Evolutionary conservation across 2,888 invertebrate species (phyloP), one percentile per base, ranked within the genome.

Genomic region (Caenorhabditis japonica): DNA sequence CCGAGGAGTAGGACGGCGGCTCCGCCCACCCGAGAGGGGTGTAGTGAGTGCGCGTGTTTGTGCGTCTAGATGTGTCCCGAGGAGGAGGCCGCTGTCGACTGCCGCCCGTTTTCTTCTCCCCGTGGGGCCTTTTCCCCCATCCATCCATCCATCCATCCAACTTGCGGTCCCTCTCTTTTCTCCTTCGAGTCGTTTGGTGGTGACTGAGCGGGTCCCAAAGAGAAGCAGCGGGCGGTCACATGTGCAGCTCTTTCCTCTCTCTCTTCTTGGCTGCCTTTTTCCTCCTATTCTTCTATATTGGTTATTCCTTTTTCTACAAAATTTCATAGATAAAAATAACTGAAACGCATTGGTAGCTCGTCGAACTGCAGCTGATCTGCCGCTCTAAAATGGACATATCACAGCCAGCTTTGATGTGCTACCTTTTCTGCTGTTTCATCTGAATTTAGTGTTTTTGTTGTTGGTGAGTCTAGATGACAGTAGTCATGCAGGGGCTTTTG

Each of bases 331-430:
- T n/a, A n/a, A n/a, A n/a, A n/a, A n/a, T n/a, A n/a, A n/a, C n/a
- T 30, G 30, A 30, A 30, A 30, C 30, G 30, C 10, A 10, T 5
- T 5, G 41, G 49, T 51, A 76, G 79, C 80, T 55, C 82, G 79
- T 84, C 93, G 93, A 94, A 92, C 92, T 93, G 93, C 91, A 68
- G 91, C 94, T 93, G 94, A 92, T 92, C 92, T 92, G 91, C 90
- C 87, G 84, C 36, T 27, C 36, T 21, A 30, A 12, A 34, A 51
- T 30, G 66, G 33, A 92, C 94, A 93, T 94, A 94, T 94, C 94
- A 94, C 94, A 94, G 94, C 94, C 94, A 94, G 93, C 94, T 90
- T 94, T 94, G 94, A 94, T 88, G 88, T 88, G 88, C 88, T 82
- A 73, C 75, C 76, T 13, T 41, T 52, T 41, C 17, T 21, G 10